These are phyloP conservation scores for Nixonia krombeini DNA, from an alignment of 1,140 invertebrate genomes.

Conservation along the genomic window DNA sequence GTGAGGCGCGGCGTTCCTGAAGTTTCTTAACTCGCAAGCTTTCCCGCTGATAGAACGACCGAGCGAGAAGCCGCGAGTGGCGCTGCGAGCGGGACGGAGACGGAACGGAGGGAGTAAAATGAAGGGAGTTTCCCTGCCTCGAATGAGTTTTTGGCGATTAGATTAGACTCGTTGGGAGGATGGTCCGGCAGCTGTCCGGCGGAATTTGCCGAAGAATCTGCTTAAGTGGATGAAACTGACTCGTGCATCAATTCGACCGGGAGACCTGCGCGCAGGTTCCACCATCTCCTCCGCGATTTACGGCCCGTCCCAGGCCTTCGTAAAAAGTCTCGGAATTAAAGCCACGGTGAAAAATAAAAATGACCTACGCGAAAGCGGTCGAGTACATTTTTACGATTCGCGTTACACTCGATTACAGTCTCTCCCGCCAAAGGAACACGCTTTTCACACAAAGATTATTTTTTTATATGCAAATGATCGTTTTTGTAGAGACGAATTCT, in stretches of 20 bases:
- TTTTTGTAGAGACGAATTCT: too few relatives aligned
- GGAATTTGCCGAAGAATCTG: slow-evolving; percentile 59
- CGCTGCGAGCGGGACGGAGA: slow-evolving; percentile 18
- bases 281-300: not conserved
- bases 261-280: not conserved
- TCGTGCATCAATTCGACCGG: not conserved
- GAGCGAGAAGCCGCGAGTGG: slow-evolving; percentile 16
- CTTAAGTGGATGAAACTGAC: slow-evolving; percentile 55
- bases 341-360: too few relatives aligned
- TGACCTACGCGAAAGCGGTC: too few relatives aligned
- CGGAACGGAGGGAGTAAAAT: slow-evolving; percentile 28
- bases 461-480: too few relatives aligned
- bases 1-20: slow-evolving; percentile 47
- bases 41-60: slow-evolving; percentile 39
- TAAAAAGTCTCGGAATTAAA: not conserved
- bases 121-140: slow-evolving; percentile 55
- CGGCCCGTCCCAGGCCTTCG: not conserved
- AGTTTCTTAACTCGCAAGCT: slow-evolving; percentile 52
- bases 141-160: slow-evolving; percentile 64
- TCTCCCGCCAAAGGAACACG: too few relatives aligned
- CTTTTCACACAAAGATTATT: too few relatives aligned
- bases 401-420: too few relatives aligned
- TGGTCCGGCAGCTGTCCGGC: slow-evolving; percentile 61
- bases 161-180: slow-evolving; percentile 55
- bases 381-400: too few relatives aligned